Base-by-base conservation (phyloP, 2,113 vertebrate species). In the Eonycteris spelaea region DNA sequence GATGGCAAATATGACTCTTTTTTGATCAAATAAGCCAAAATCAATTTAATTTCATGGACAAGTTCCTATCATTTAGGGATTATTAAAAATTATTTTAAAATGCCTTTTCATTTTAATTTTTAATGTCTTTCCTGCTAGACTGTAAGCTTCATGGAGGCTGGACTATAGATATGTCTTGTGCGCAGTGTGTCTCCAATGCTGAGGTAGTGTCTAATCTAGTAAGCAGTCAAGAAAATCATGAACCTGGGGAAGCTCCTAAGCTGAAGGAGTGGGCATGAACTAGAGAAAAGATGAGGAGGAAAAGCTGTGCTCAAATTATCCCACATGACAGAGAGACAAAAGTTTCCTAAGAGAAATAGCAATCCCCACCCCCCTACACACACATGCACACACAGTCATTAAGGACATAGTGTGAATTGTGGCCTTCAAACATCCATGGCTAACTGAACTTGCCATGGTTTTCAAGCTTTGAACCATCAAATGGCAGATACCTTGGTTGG, bases 21-120 rank as follows among this genome's bases (percentile, higher is more conserved):
- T 90, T 91, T 93, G 7, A 86, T 53, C 30, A 95, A 61, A 84
- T 33, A 83, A 95, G 26, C 15, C 48, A 85, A 28, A 96, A 48
- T 70, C 26, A 28, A 73, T 93, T 94, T n/a, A 40, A 55, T 91
- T 93, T 89, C 28, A 85, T 16, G 28, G 24, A 15, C 33, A 73
- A 78, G 57, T 63, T 38, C 28, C 38, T 83, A 35, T 82, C 78
- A 67, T 55, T 96, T 57, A 77, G 70, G 30, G 61, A 88, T 61
- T 48, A 30, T 33, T 5, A 75, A 92, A 65, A 80, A n/a, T 57
- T 7, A 51, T 53, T 84, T 80, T 30, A 70, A 70, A 70, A 48
- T 70, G 19, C 18, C 33, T 45, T 85, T 79, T 73, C 40, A 55
- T 79, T 86, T 91, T 65, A 71, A 91, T 74, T 63, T 86, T 73